Evolutionary conservation across 2,888 invertebrate genomes (phyloP).

Genomic region (Agrilus biguttatus): DNA sequence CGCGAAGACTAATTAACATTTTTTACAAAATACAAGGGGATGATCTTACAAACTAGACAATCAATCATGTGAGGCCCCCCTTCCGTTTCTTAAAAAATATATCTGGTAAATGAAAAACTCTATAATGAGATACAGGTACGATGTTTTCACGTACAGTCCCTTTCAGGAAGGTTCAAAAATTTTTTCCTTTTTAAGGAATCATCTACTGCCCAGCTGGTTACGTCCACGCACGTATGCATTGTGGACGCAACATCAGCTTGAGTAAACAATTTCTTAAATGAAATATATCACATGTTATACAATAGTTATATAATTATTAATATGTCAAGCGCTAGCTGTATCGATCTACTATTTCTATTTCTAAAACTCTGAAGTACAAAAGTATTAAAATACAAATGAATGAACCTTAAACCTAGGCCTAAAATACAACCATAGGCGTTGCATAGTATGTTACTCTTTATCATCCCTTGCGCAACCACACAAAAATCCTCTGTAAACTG

Average conservation of each 20-base stretch:
- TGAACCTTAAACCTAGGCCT: conserved; percentile 22
- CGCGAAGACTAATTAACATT: neutral
- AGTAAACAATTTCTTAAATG: no score
- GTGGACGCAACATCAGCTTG: no score
- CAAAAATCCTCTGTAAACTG: neutral
- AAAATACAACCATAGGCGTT: conserved; percentile 8
- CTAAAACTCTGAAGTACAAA: conserved; percentile 25
- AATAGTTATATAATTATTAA: no score
- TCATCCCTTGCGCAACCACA: conserved; percentile 2
- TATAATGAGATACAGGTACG: conserved; percentile 10
- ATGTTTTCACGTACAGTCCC: conserved; percentile 10
- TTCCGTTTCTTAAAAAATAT: no score
- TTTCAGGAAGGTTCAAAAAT: conserved; percentile 10
- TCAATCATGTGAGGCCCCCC: no score
- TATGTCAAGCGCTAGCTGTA: no score
- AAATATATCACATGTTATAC: no score
- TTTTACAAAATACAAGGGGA: conserved; percentile 6
- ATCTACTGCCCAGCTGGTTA: neutral
- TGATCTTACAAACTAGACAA: no score
- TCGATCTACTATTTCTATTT: conserved; percentile 13
- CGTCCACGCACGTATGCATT: no score
- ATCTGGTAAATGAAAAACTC: no score
- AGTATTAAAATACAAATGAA: conserved; percentile 30
- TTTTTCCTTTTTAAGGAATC: conserved; percentile 9
- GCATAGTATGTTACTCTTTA: no score